A percentile compares a stretch with the other conserved stretches of the same genome.
phyloP scores from a whole-genome alignment of 2,113 vertebrate genomes.

The Perca flavescens region DNA sequence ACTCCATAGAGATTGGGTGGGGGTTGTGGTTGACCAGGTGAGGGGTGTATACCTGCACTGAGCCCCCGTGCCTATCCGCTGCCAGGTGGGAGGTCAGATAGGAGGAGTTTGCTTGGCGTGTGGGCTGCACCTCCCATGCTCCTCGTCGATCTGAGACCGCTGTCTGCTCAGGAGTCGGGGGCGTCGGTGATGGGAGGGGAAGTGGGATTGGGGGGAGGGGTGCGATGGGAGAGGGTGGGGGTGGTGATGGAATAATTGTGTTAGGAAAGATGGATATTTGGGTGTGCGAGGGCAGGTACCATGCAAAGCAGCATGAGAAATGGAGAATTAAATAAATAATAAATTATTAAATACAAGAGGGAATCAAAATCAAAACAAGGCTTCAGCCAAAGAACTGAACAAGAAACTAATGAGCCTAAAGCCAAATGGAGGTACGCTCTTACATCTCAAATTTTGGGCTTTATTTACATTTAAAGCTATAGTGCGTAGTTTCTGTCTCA shows the following conservation, averaged over 20 bases:
- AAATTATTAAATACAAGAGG: constrained; percentile 61
- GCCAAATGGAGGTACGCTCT: constrained; percentile 43
- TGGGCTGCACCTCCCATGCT: constrained; percentile 97
- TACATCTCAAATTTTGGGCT: constrained; percentile 23
- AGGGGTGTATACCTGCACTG: constrained; percentile 94
- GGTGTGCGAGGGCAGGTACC: constrained; percentile 71
- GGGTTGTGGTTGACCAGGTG: constrained; percentile 70
- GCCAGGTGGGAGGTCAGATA: constrained; percentile 98
- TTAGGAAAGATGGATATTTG: constrained; percentile 70
- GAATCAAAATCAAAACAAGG: constrained; percentile 81
- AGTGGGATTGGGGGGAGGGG: constrained; percentile 33
- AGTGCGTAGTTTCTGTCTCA: too few species aligned
- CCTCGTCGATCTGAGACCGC: constrained; percentile 93
- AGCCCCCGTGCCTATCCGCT: constrained; percentile 98
- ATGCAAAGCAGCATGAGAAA: constrained; percentile 82
- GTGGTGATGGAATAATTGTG: constrained; percentile 69
- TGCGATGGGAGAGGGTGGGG: constrained; percentile 41
- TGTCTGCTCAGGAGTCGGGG: constrained; percentile 86
- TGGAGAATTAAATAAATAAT: constrained; percentile 59
- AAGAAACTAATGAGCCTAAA: constrained; percentile 74
- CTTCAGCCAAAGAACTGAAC: constrained; percentile 83
- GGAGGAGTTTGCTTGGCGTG: constrained; percentile 96
- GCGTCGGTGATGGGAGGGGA: constrained; percentile 61
- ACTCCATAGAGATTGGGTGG: constrained; percentile 49
- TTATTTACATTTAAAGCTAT: not conserved